phyloP scores from a whole-genome alignment of 1,140 invertebrate genomes.

The Drosophila pallidifrons region DNA sequence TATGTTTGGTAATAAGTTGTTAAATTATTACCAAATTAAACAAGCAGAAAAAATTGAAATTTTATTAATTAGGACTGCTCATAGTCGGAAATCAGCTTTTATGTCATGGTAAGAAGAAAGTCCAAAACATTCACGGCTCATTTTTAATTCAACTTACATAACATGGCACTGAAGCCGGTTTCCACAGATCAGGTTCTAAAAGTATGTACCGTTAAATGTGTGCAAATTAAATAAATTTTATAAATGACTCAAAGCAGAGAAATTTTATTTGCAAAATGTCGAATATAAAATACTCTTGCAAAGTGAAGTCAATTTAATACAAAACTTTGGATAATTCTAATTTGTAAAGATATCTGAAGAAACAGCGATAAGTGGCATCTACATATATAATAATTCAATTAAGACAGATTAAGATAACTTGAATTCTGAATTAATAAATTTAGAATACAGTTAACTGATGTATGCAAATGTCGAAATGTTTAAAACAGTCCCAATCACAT shows the following conservation, averaged over 20 bases:
- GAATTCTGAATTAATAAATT: no score
- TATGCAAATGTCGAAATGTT: no score
- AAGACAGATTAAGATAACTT: no score
- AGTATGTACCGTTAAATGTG: constrained; percentile 49
- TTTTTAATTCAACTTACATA: constrained; percentile 50
- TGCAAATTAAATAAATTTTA: constrained; percentile 33
- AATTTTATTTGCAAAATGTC: not conserved
- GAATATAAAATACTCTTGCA: not conserved
- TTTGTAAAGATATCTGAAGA: no score
- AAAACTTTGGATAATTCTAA: no score
- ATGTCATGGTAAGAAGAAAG: not conserved
- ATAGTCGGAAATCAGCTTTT: not conserved
- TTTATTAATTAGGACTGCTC: not conserved
- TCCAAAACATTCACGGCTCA: not conserved
- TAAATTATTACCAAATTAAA: constrained; percentile 18
- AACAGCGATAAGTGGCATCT: no score
- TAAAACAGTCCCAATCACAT: no score
- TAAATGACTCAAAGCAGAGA: not conserved
- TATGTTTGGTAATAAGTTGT: not conserved
- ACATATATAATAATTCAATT: not conserved
- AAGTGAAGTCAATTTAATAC: not conserved
- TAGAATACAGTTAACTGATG: no score
- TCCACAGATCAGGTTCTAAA: constrained; percentile 59
- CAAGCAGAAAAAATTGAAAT: not conserved
- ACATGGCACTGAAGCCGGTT: constrained; percentile 39